Evolutionary conservation across 2,113 vertebrate genomes (phyloP).

Genomic region (Brienomyrus longianalis): DNA sequence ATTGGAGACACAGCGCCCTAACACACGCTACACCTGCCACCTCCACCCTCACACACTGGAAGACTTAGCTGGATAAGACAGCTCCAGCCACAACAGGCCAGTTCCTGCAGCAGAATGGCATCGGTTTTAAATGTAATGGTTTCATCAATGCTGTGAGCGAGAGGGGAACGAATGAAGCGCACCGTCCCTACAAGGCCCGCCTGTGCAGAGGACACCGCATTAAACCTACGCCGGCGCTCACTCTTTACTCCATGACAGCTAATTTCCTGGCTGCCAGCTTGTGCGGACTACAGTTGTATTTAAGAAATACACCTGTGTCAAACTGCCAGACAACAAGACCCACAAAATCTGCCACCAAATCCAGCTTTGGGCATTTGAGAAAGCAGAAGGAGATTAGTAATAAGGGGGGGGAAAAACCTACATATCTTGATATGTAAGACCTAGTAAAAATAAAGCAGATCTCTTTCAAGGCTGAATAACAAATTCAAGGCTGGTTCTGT

Average conservation of each 20-base stretch:
- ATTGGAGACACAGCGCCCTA: background rate
- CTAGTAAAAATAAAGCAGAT: background rate
- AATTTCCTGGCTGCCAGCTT: constrained; percentile 8
- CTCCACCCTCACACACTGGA: constrained; percentile 2
- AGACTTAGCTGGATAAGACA: constrained; percentile 30
- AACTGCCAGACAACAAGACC: background rate
- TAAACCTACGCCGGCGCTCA: background rate
- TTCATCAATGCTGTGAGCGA: constrained; percentile 36
- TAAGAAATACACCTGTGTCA: background rate
- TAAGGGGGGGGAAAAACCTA: background rate
- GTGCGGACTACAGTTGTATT: background rate
- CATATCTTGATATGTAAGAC: background rate
- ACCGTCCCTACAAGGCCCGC: constrained; percentile 32
- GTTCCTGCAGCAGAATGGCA: constrained; percentile 28
- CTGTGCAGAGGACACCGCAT: constrained; percentile 18
- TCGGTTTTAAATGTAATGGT: constrained; percentile 39
- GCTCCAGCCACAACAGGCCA: constrained; percentile 23
- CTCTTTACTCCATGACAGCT: background rate
- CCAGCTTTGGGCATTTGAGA: background rate
- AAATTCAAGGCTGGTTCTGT: background rate
- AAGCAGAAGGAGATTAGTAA: background rate
- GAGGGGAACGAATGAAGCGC: constrained; percentile 21
- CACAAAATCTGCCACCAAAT: background rate
- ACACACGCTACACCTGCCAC: background rate
- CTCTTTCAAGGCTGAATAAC: background rate